These are phyloP conservation scores for Leptinotarsa juncta DNA, from an alignment of 2,888 invertebrate species.

Conservation along the genomic window DNA sequence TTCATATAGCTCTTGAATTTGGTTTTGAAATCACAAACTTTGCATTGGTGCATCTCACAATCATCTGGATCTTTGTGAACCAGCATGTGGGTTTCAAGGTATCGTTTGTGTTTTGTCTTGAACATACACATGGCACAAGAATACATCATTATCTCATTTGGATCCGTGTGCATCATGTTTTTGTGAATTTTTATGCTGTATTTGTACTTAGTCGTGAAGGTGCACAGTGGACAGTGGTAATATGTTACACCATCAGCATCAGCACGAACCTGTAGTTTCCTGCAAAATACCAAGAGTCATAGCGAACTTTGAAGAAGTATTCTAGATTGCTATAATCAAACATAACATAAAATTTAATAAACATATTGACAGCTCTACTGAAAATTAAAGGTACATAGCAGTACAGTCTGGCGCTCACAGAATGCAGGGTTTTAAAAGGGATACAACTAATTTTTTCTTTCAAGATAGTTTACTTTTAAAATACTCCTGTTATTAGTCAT, in stretches of 20 bases:
- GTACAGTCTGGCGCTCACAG: too few relatives aligned
- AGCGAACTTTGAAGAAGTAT: too few relatives aligned
- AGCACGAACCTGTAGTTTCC: constrained; percentile 44
- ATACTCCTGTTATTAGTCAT: neutral
- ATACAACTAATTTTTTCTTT: too few relatives aligned
- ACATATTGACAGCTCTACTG: too few relatives aligned
- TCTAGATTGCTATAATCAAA: too few relatives aligned
- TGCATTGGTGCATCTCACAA: constrained; percentile 46
- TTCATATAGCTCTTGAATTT: constrained; percentile 50
- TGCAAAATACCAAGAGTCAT: constrained; percentile 21
- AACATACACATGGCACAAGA: constrained; percentile 44
- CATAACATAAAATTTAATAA: too few relatives aligned
- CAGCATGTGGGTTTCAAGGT: constrained; percentile 47
- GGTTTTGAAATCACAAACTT: constrained; percentile 47
- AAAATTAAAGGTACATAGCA: too few relatives aligned
- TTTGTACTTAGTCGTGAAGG: constrained; percentile 45
- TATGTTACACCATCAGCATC: constrained; percentile 43
- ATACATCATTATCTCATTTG: constrained; percentile 40
- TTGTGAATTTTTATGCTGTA: constrained; percentile 47
- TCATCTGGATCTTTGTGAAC: constrained; percentile 47
- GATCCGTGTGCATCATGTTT: constrained; percentile 44
- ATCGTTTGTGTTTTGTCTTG: constrained; percentile 45
- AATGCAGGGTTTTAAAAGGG: too few relatives aligned
- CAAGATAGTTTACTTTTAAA: neutral
- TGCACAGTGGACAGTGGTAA: constrained; percentile 43